phyloP scores from a whole-genome alignment of 2,113 vertebrate genomes.

The Rhabdomys dilectus region DNA sequence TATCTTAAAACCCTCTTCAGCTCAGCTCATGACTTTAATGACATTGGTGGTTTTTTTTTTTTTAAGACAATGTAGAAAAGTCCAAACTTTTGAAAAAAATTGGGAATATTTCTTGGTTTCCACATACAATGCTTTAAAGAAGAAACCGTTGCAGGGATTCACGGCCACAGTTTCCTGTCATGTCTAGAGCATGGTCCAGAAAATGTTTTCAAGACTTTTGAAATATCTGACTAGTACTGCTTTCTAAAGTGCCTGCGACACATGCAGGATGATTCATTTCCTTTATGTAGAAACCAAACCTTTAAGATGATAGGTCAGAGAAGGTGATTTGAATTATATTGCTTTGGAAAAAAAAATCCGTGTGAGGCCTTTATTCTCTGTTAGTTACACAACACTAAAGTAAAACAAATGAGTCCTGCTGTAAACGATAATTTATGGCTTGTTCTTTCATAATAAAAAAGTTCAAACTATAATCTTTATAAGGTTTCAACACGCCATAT shows the following conservation, averaged over 20 bases:
- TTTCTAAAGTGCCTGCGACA: slow-evolving; percentile 73
- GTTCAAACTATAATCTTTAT: slow-evolving; percentile 52
- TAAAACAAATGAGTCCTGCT: slow-evolving; percentile 55
- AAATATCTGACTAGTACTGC: slow-evolving; percentile 74
- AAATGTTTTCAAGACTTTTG: slow-evolving; percentile 74
- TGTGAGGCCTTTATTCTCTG: slow-evolving; percentile 69
- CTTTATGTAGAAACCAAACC: slow-evolving; percentile 72
- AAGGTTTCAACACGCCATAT: slow-evolving; percentile 53
- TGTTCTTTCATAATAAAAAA: slow-evolving; percentile 54
- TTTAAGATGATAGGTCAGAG: slow-evolving; percentile 74
- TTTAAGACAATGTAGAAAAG: slow-evolving; percentile 63
- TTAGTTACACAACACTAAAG: slow-evolving; percentile 73
- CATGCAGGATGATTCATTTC: slow-evolving; percentile 67
- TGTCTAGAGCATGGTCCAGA: slow-evolving; percentile 78
- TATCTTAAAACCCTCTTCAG: slow-evolving; percentile 80
- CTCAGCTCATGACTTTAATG: slow-evolving; percentile 75
- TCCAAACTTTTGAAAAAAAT: slow-evolving; percentile 67
- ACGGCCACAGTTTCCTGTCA: neutral
- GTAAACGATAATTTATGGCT: slow-evolving; percentile 51
- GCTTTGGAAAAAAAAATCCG: slow-evolving; percentile 77
- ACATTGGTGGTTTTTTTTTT: neutral
- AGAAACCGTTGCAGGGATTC: slow-evolving; percentile 66
- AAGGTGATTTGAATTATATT: slow-evolving; percentile 75
- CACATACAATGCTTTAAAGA: slow-evolving; percentile 57
- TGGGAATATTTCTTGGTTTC: slow-evolving; percentile 74